Conservation (phyloP, 1,140 invertebrate species). For the Drosophila quadrilineata region DNA sequence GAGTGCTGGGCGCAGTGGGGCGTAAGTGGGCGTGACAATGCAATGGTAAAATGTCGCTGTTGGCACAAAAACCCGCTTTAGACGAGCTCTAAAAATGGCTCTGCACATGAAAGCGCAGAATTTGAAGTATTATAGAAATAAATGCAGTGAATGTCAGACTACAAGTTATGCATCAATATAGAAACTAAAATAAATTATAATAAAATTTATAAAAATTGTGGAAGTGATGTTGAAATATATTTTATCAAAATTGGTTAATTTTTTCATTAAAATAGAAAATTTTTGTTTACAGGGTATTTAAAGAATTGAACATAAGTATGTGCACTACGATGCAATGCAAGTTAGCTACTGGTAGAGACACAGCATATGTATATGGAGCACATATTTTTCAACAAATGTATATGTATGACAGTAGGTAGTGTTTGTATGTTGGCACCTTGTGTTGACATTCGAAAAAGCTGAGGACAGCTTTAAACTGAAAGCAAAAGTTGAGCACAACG, state of each 20-base stretch:
- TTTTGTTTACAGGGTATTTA: not conserved
- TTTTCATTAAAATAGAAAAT: no score
- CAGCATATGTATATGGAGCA: not conserved
- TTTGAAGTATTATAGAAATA: slow-evolving; percentile 1
- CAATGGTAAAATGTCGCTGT: slow-evolving; percentile 61
- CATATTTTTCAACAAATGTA: slow-evolving; percentile 8
- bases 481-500: slow-evolving; percentile 26
- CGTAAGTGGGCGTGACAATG: slow-evolving; percentile 54
- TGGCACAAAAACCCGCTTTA: slow-evolving; percentile 59
- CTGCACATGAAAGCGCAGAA: slow-evolving; percentile 37
- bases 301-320: not conserved
- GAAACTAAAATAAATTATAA: not conserved
- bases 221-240: no score
- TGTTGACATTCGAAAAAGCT: slow-evolving; percentile 46
- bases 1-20: no score
- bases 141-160: not conserved
- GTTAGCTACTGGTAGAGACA: slow-evolving; percentile 3
- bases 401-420: slow-evolving; percentile 7
- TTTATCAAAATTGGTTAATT: no score
- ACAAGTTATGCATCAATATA: not conserved
- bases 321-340: slow-evolving; percentile 19
- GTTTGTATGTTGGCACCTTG: slow-evolving; percentile 35
- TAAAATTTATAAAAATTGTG: no score
- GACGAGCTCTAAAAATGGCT: slow-evolving; percentile 39
- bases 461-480: slow-evolving; percentile 54